Conservation (phyloP, 2,797 vertebrate species). For the Rhinichthys osculus region DNA sequence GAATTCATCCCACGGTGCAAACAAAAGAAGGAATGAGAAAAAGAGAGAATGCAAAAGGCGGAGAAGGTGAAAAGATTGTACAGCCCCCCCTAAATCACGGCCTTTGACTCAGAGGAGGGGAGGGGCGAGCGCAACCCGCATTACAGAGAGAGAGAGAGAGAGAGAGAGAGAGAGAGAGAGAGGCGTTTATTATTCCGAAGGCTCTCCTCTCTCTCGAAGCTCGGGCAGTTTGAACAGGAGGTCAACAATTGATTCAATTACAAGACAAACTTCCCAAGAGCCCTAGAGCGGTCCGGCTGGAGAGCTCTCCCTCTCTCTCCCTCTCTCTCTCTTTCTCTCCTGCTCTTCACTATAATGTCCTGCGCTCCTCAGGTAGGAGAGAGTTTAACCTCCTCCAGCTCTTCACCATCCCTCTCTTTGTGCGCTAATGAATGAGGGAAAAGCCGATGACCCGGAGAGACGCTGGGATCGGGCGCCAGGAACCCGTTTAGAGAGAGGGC, state of each 20-base stretch:
- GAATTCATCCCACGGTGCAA: conserved; percentile 84
- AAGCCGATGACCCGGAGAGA: conserved; percentile 70
- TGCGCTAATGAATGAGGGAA: conserved; percentile 76
- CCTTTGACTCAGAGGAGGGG: conserved; percentile 72
- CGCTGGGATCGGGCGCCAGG: conserved; percentile 62
- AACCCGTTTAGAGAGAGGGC: background rate
- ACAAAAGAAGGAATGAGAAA: conserved; percentile 81
- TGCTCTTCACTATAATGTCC: conserved; percentile 71
- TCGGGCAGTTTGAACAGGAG: conserved; percentile 74
- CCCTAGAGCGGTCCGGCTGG: conserved; percentile 69
- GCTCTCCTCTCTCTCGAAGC: conserved; percentile 70
- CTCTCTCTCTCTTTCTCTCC: conserved; percentile 39
- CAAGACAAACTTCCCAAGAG: conserved; percentile 79
- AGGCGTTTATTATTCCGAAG: conserved; percentile 76
- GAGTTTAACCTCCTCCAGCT: conserved; percentile 77
- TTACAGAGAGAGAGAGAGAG: conserved; percentile 19
- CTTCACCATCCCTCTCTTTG: conserved; percentile 67
- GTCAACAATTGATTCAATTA: conserved; percentile 84
- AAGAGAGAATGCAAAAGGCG: conserved; percentile 62
- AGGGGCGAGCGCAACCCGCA: conserved; percentile 19
- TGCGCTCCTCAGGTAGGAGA: conserved; percentile 80
- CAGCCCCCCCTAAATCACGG: conserved; percentile 74
- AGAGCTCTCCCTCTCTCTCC: conserved; percentile 30
- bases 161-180: conserved; percentile 13
- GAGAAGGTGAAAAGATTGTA: conserved; percentile 77